These are phyloP conservation scores for Cyanoramphus novaezelandiae DNA, from an alignment of 2,113 vertebrate genomes.

Conservation along the genomic window DNA sequence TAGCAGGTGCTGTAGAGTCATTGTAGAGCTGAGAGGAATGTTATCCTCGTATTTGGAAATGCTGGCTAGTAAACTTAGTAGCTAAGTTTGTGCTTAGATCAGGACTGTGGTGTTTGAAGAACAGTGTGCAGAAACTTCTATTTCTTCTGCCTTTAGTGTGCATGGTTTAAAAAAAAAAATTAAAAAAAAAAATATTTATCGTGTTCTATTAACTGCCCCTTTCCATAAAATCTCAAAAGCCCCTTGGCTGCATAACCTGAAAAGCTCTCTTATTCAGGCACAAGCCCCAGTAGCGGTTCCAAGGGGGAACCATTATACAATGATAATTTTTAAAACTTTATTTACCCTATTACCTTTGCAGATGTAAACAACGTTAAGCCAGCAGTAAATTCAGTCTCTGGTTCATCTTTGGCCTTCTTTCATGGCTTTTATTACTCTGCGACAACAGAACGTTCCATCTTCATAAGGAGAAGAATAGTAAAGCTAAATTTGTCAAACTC, in stretches of 20 bases:
- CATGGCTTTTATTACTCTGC: neutral
- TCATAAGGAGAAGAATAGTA: neutral
- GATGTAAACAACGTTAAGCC: neutral
- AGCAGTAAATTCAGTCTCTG: neutral
- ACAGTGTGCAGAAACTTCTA: neutral
- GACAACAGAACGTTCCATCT: neutral
- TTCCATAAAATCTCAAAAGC: neutral
- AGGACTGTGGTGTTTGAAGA: neutral
- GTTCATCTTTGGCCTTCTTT: neutral
- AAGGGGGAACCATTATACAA: neutral
- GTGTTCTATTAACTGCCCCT: neutral
- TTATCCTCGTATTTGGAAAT: neutral
- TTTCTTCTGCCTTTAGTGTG: neutral
- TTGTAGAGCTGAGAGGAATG: neutral
- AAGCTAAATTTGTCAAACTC: neutral
- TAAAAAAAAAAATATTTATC: neutral
- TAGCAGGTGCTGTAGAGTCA: neutral
- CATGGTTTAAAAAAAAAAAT: neutral
- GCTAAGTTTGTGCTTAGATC: neutral
- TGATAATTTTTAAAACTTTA: neutral
- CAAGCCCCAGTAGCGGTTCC: neutral
- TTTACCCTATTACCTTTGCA: neutral
- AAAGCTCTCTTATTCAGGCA: neutral
- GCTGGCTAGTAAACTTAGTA: neutral
- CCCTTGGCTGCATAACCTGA: neutral